phyloP scores from a whole-genome alignment of 2,113 vertebrate genomes.

The Pomatostomus ruficeps region DNA sequence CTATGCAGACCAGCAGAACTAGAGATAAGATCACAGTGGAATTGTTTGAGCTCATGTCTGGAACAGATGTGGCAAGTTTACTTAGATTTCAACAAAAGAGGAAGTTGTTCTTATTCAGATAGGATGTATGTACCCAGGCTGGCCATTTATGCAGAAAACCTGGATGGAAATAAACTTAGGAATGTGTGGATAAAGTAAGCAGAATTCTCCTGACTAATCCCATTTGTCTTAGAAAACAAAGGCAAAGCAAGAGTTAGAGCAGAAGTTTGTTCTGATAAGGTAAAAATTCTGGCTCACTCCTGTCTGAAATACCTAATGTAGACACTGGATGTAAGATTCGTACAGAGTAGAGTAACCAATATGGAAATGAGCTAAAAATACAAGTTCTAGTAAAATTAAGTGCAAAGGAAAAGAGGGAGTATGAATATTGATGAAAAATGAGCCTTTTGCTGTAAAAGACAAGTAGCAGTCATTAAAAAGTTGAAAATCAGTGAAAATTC shows the following conservation, averaged over 20 bases:
- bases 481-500: background rate
- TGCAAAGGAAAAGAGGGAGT: accelerated
- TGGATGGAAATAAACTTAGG: background rate
- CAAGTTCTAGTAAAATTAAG: background rate
- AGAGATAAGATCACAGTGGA: background rate
- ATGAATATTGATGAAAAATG: background rate
- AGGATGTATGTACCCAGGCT: background rate
- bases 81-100: background rate
- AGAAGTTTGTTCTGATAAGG: background rate
- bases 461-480: background rate
- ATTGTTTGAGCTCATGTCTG: background rate
- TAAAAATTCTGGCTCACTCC: background rate
- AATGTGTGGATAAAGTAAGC: background rate
- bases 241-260: background rate
- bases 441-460: background rate
- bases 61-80: background rate
- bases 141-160: background rate
- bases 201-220: accelerated
- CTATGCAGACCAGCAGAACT: background rate
- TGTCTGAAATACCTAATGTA: background rate
- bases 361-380: background rate
- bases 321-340: background rate
- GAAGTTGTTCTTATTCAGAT: background rate
- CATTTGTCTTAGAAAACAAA: background rate
- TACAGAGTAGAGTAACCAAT: accelerated